Percentiles rank a stretch among this genome's conserved stretches.
These are phyloP conservation scores for Sclerurus mexicanus DNA, from an alignment of 2,113 vertebrate genomes.

Conservation along the genomic window DNA sequence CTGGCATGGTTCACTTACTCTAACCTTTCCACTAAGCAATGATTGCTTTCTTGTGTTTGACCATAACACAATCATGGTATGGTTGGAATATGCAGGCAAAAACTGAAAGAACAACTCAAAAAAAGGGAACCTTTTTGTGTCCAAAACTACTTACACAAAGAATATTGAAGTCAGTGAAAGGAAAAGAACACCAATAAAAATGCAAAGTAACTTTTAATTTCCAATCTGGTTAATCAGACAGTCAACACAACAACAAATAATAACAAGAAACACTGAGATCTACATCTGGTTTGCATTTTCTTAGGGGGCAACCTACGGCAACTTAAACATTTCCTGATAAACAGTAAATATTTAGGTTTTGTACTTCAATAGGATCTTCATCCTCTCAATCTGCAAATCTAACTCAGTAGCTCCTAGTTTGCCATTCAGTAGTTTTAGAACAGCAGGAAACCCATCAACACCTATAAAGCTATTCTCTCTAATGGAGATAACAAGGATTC, in stretches of 20 bases:
- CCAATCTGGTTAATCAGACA: neutral
- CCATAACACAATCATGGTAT: neutral
- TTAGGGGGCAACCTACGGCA: neutral
- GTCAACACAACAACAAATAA: neutral
- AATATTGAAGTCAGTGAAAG: neutral
- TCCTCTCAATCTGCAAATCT: neutral
- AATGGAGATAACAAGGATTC: neutral
- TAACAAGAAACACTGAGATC: neutral
- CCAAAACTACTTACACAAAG: neutral
- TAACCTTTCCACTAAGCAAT: neutral
- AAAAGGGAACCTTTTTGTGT: neutral
- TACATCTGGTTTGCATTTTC: conserved; percentile 37
- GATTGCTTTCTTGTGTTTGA: neutral
- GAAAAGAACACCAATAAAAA: neutral
- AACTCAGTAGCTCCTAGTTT: neutral
- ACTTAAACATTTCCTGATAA: conserved; percentile 36
- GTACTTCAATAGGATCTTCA: neutral
- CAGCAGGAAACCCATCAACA: conserved; percentile 34
- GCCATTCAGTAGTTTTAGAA: neutral
- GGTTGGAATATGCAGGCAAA: neutral
- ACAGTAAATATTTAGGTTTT: neutral
- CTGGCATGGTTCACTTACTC: neutral
- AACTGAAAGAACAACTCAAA: neutral
- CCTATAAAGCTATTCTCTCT: neutral
- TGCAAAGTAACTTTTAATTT: conserved; percentile 15